A percentile compares a stretch with the other conserved stretches of the same genome.
Evolutionary conservation across 92 coral and sea anemone species (phyloP).

Genomic region (Porites lobata): DNA sequence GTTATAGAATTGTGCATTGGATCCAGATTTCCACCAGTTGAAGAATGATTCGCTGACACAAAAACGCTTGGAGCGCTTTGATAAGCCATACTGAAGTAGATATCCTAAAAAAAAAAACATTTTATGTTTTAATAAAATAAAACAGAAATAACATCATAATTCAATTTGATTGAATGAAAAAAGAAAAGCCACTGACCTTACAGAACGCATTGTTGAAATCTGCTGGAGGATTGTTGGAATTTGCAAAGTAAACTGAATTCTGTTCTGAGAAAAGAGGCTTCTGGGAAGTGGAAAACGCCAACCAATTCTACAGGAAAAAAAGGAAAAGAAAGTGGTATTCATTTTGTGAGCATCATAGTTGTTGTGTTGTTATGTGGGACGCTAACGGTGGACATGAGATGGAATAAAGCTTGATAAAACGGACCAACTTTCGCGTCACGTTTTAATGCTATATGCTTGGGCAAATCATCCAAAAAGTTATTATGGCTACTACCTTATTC

Average conservation of each 20-base stretch:
- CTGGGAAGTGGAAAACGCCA: constrained; percentile 39
- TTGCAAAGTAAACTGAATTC: constrained; percentile 46
- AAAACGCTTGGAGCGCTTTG: constrained; percentile 13
- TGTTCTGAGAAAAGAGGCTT: constrained; percentile 60
- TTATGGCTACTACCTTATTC: too few species aligned
- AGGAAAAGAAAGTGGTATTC: background rate
- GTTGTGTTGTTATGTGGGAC: background rate
- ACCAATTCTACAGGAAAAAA: constrained; percentile 38
- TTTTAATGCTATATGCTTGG: too few species aligned
- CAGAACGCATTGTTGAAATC: constrained; percentile 48
- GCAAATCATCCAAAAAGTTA: too few species aligned
- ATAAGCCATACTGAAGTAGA: background rate
- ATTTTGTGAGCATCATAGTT: background rate
- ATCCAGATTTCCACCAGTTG: constrained; percentile 6
- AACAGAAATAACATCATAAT: background rate
- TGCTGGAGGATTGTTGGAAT: constrained; percentile 43
- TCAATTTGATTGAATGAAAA: background rate
- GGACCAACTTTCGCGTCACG: too few species aligned
- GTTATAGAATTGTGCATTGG: constrained; percentile 16
- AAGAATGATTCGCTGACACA: constrained; percentile 12
- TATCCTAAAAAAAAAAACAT: background rate
- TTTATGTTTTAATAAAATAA: background rate
- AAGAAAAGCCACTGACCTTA: constrained; percentile 23
- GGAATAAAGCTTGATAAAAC: background rate
- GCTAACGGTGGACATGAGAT: background rate